phyloP scores from a whole-genome alignment of 2,888 invertebrate species.

The Epistrophe eligans region DNA sequence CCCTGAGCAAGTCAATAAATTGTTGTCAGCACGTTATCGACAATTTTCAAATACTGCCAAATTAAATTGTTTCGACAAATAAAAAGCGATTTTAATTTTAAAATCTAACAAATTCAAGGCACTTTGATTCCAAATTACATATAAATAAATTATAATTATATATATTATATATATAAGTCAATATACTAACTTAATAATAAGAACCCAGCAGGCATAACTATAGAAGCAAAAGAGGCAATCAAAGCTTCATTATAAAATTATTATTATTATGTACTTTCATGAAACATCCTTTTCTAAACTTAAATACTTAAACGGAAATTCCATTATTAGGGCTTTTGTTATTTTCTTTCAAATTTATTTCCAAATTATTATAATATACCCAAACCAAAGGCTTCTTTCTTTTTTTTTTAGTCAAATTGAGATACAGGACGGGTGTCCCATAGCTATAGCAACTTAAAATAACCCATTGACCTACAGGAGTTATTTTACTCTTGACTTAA shows the following conservation, averaged over 20 bases:
- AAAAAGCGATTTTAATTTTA: not conserved
- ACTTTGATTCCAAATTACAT: no score
- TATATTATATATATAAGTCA: no score
- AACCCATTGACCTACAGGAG: conserved; percentile 15
- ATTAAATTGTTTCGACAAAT: not conserved
- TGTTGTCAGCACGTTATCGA: not conserved
- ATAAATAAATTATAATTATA: no score
- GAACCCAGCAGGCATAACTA: not conserved
- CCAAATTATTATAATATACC: conserved; percentile 6
- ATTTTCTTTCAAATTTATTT: conserved; percentile 18
- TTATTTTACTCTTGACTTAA: conserved; percentile 11
- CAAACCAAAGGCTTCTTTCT: conserved; percentile 2
- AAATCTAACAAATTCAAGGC: no score
- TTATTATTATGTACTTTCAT: conserved; percentile 2
- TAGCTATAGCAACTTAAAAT: conserved; percentile 16
- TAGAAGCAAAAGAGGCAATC: not conserved
- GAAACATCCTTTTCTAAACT: not conserved
- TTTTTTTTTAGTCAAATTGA: not conserved
- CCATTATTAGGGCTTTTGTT: conserved; percentile 8
- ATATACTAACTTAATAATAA: not conserved
- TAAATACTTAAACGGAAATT: conserved; percentile 25
- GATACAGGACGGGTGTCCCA: not conserved
- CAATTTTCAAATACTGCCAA: not conserved
- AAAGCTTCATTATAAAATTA: conserved; percentile 1
- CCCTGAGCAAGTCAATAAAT: not conserved